Base-by-base conservation (phyloP, 2,797 vertebrate species). In the Sebastes melanostomus region DNA sequence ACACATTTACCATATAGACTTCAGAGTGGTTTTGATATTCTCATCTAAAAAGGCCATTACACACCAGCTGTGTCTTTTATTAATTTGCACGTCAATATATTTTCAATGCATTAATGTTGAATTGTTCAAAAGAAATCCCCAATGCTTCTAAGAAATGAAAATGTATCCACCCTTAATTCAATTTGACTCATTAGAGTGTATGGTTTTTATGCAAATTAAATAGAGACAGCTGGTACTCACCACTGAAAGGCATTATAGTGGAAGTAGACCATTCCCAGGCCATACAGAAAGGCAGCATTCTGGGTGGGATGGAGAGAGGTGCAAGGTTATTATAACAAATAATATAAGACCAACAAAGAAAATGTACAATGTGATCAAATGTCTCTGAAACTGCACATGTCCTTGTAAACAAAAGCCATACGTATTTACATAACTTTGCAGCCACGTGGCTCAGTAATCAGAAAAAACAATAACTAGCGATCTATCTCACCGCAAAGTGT, bases 191-290 rank as follows among this genome's bases (percentile, higher is more conserved):
- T 42, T 42, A 42, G 38, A 46, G 42, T 1, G 42, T 46, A 46
- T 46, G 42, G 42, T 56, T 65, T 32, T 16, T 18, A 36, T 65
- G 25, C 52, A 62, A 27, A 66, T 56, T 2, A 55, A 30, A 52
- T 5, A 13, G 22, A 30, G 34, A 42, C 11, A 60, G 32, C 5
- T 24, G 11, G 14, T 88, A 98, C 98, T 98, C 96, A 99, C 98
- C 98, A 99, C 88, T 99, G 98, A 98, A 99, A 99, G 95, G 98
- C 98, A 96, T 99, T 99, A 96, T 99, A 99, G 97, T 99, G 97
- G 97, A 99, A 99, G 97, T 99, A 99, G 95, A 99, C 98, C 98
- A 99, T 98, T 96, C 98, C 98, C 93, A 99, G 98, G 96, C 98
- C 98, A 93, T 99, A 99, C 94, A 99, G 98, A 98, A 99, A 99